Percentiles rank a stretch among this genome's conserved stretches.
Evolutionary conservation across 2,888 invertebrate species (phyloP).

Genomic region (Sphecodes monilicornis): DNA sequence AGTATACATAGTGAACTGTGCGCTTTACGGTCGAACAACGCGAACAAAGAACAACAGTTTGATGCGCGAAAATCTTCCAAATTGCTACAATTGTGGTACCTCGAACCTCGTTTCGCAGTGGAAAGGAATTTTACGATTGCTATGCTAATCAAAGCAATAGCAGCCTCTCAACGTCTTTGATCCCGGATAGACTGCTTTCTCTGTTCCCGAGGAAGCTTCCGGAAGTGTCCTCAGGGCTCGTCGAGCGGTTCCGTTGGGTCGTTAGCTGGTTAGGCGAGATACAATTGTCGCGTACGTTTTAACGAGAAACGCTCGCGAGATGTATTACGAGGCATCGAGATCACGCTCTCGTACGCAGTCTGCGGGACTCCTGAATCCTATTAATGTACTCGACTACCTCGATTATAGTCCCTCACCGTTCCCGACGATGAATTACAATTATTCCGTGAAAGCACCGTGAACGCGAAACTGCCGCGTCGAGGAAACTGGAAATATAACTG

Average conservation of each 20-base stretch:
- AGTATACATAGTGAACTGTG: no score
- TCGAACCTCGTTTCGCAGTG: background rate
- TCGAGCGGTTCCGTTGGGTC: slow-evolving; percentile 40
- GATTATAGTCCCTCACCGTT: slow-evolving; percentile 45
- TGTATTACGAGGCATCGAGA: slow-evolving; percentile 38
- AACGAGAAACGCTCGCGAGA: slow-evolving; percentile 33
- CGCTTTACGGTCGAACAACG: background rate
- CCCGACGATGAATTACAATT: slow-evolving; percentile 59
- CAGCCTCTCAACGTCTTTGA: slow-evolving; percentile 41
- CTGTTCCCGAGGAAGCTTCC: background rate
- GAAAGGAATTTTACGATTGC: slow-evolving; percentile 48
- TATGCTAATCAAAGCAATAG: slow-evolving; percentile 58
- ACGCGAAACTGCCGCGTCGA: slow-evolving; percentile 14
- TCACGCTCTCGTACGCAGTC: slow-evolving; percentile 26
- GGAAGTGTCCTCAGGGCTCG: background rate
- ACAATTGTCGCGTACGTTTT: slow-evolving; percentile 49
- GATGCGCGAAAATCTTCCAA: background rate
- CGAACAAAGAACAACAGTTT: background rate
- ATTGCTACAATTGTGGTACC: background rate
- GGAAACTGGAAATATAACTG: slow-evolving; percentile 32
- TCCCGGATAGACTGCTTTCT: slow-evolving; percentile 18
- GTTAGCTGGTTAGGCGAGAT: slow-evolving; percentile 48
- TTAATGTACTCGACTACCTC: slow-evolving; percentile 63
- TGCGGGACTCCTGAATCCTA: slow-evolving; percentile 56
- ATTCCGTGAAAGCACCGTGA: slow-evolving; percentile 54